Percentiles rank a stretch among this genome's conserved stretches.
phyloP scores from a whole-genome alignment of 2,113 vertebrate species.

The Podiceps cristatus region DNA sequence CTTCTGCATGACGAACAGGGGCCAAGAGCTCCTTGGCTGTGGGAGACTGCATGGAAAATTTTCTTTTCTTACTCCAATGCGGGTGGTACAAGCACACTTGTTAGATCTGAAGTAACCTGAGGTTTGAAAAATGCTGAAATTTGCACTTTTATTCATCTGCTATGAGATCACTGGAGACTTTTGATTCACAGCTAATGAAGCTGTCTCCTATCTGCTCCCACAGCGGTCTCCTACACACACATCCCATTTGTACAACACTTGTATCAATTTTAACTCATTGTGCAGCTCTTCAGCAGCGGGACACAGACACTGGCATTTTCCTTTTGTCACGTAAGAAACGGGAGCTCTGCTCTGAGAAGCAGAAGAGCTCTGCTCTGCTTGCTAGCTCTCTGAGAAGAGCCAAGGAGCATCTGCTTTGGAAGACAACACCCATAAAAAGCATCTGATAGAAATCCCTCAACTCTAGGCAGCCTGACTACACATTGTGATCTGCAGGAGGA shows the following conservation, averaged over 20 bases:
- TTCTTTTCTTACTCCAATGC: background rate
- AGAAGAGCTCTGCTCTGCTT: background rate
- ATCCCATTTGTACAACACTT: background rate
- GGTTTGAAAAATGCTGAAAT: conserved; percentile 12
- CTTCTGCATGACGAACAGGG: background rate
- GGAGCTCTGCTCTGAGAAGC: background rate
- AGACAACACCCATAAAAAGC: background rate
- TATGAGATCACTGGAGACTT: background rate
- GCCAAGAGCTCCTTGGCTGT: background rate
- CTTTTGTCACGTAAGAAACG: background rate
- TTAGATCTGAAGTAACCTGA: background rate
- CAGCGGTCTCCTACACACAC: background rate
- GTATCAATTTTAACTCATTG: background rate
- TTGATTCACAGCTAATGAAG: background rate
- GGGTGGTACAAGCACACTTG: background rate
- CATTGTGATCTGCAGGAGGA: background rate
- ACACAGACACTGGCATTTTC: background rate
- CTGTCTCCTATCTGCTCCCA: background rate
- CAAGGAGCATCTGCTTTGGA: no score
- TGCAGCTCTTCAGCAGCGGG: background rate
- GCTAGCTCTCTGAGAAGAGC: no score
- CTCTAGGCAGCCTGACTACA: background rate
- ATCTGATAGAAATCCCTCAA: background rate
- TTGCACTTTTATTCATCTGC: background rate
- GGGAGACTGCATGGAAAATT: background rate